A percentile compares a stretch with the other conserved stretches of the same genome.
phyloP scores from a whole-genome alignment of 1,140 invertebrate genomes.

The Meloidogyne hapla region DNA sequence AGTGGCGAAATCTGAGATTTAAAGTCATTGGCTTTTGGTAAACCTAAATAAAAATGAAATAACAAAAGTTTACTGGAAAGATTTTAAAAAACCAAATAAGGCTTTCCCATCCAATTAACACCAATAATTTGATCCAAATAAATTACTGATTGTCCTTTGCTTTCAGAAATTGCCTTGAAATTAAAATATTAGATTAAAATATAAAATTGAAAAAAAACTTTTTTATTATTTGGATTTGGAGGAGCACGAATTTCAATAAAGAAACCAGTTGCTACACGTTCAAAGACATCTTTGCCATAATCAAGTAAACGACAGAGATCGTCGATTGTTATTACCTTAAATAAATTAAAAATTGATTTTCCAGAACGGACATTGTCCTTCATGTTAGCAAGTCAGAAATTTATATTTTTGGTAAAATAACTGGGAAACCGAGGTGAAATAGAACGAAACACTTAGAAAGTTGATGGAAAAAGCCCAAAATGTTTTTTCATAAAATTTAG shows the following conservation, averaged over 20 bases:
- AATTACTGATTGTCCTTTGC: background rate
- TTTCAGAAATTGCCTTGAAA: background rate
- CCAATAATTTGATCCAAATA: slow-evolving; percentile 24
- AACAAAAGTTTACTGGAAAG: background rate
- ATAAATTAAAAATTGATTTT: background rate
- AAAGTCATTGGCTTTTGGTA: slow-evolving; percentile 17
- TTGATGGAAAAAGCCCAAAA: too few species aligned
- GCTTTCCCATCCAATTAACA: slow-evolving; percentile 9
- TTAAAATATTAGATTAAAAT: background rate
- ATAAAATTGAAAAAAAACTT: background rate
- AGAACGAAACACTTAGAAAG: too few species aligned
- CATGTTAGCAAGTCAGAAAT: too few species aligned
- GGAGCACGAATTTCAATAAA: slow-evolving; percentile 18
- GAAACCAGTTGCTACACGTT: slow-evolving; percentile 9
- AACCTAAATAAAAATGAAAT: background rate
- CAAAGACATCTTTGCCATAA: slow-evolving; percentile 19
- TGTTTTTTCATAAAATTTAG: too few species aligned
- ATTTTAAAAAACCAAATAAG: slow-evolving; percentile 10
- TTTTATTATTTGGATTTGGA: slow-evolving; percentile 12
- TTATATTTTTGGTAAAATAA: too few species aligned
- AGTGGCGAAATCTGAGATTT: slow-evolving; percentile 19
- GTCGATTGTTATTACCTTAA: slow-evolving; percentile 15
- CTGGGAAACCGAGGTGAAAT: too few species aligned
- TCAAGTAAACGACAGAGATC: slow-evolving; percentile 11
- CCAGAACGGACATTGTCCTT: too few species aligned